Evolutionary conservation across 2,113 vertebrate species (phyloP), one percentile per base, ranked within the genome.

Genomic region (Pardalotus punctatus): DNA sequence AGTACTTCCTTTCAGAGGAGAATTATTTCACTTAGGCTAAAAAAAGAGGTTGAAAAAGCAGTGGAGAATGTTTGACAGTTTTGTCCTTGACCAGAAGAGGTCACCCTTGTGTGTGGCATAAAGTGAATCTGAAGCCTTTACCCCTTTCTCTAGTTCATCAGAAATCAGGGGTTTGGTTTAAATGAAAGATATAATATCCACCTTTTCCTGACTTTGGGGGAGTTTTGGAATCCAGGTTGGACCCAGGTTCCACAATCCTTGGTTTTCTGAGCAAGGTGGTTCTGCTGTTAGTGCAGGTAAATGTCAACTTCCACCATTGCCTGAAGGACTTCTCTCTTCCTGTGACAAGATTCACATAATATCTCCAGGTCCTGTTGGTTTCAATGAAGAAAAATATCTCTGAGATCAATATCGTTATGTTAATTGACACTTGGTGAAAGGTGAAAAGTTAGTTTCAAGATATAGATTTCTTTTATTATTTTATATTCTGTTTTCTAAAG

Each of bases 81-180:
- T 88, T 92, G 45, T 93, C 45, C 87, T 96, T 22, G 25, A n/a
- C 92, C 93, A 95, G 92, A 72, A 96, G 95, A 95, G 94, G 94
- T 96, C 96, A 86, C 54, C 64, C 51, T 94, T 94, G 93, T 67
- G 81, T 29, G 40, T 14, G 62, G 85, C 87, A 90, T 69, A 24
- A 60, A 51, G 33, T 4, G 19, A 66, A 10, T 23, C 48, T 1
- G 45, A 90, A 0, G 7, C 18, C 14, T 53, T 76, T 33, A 15
- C 51, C 20, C 65, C 53, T 40, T 64, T 23, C 36, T 28, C 33
- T 4, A 33, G 19, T 7, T 77, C 36, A 14, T 20, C 0, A 3
- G 24, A 67, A 90, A 65, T 28, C 2, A 66, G 2, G 8, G 60
- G 8, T 77, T 62, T 71, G 27, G 6, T 72, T 85, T 77, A 54